Evolutionary conservation across 2,888 invertebrate species (phyloP).

Genomic region (Drosophila ustulata): DNA sequence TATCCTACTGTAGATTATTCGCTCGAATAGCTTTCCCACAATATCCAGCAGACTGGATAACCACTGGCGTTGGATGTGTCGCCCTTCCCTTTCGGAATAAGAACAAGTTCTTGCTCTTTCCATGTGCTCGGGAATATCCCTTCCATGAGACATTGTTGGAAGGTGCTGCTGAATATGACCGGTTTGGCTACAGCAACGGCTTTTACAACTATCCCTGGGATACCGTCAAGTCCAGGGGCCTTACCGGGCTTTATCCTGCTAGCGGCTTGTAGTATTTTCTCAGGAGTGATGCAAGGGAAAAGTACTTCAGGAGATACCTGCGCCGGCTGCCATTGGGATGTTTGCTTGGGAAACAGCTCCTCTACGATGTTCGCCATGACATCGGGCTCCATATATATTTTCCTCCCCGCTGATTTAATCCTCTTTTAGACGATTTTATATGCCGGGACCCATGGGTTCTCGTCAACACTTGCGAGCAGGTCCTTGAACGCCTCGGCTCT

Average conservation of each 20-base stretch:
- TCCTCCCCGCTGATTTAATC: too few relatives aligned
- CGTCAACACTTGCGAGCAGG: too few relatives aligned
- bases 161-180: background rate
- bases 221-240: background rate
- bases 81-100: background rate
- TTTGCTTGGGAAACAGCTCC: too few relatives aligned
- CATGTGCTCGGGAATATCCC: background rate
- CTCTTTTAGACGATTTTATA: too few relatives aligned
- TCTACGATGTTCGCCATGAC: too few relatives aligned
- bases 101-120: background rate
- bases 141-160: background rate
- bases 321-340: too few relatives aligned
- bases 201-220: background rate
- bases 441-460: too few relatives aligned
- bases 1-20: background rate
- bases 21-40: background rate
- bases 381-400: too few relatives aligned
- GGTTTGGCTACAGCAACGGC: background rate
- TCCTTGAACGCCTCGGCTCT: too few relatives aligned
- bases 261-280: background rate
- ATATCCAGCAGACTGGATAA: background rate
- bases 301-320: background rate
- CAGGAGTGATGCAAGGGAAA: background rate
- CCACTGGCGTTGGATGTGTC: background rate
- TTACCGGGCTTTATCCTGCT: background rate